Evolutionary conservation across 2,797 vertebrate species (phyloP), one percentile per base, ranked within the genome.

Genomic region (Ceryle rudis): DNA sequence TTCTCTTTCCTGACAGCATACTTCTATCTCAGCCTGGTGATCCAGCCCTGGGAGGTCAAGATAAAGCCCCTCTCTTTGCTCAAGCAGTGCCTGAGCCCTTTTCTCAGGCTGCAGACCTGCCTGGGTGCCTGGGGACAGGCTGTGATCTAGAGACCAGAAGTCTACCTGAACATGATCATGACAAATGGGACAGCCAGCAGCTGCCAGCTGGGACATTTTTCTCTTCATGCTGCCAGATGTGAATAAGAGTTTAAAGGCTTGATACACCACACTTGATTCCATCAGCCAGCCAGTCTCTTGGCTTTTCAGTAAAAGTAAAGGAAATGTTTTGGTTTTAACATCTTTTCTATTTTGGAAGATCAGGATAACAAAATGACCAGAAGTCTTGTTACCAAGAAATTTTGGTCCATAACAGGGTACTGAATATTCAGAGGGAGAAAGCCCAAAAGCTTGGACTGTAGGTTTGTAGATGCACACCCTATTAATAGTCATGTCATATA

Each of bases 401-500:
- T 89, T 46, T 3, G 1, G 70, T 79, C 44, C 6, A 2, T 86
- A 73, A 13, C 19, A 77, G 11, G 20, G 25, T 61, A 54, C 26
- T 61, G 69, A 85, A 69, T 75, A 84, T 57, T 67, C 47, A 47
- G 62, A 54, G 65, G 5, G 22, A 71, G 55, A 79, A 9, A 86
- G 12, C 21, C 37, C 39, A 60, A 80, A 81, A 87, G 8, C 52
- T 73, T 57, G 37, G 72, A 31, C 54, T 77, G 31, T 3, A 9
- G 22, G 31, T 86, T 93, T 92, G 70, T 49, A 94, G 81, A 37
- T 0, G 0, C 89, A 51, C 26, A 26, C 33, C 44, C 82, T 89
- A 67, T 93, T 89, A 95, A 93, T 47, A 96, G 39, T 69, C 69
- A 61, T 21, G 1, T 75, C 74, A 58, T 83, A 89, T 51, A 87